Percentiles rank a stretch among this genome's conserved stretches.
phyloP scores from a whole-genome alignment of 2,888 invertebrate genomes.

The Mechanitis mazaeus region DNA sequence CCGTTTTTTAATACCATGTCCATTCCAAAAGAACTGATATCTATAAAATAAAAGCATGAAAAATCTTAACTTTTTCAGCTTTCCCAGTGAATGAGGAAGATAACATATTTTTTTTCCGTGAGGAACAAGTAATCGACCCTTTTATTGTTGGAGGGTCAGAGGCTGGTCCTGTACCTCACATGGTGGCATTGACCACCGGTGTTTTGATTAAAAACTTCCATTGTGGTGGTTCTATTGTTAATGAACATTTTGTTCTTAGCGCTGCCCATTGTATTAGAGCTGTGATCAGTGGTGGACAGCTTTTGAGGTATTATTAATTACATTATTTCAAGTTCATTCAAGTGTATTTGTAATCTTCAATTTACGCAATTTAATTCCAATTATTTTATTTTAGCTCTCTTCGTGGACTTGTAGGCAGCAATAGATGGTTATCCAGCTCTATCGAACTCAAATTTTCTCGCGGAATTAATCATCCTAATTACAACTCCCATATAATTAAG shows the following conservation, averaged over 20 bases:
- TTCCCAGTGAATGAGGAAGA: constrained; percentile 40
- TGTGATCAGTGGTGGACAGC: background rate
- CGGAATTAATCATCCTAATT: constrained; percentile 49
- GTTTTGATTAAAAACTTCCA: background rate
- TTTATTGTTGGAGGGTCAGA: constrained; percentile 52
- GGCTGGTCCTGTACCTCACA: constrained; percentile 47
- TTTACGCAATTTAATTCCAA: too few relatives aligned
- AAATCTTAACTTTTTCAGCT: constrained; percentile 36
- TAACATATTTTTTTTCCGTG: constrained; percentile 46
- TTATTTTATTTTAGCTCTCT: background rate
- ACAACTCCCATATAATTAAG: constrained; percentile 38
- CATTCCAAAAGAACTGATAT: too few relatives aligned
- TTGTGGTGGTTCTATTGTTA: constrained; percentile 19
- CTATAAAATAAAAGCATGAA: too few relatives aligned
- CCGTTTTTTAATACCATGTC: too few relatives aligned
- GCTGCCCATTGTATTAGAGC: background rate
- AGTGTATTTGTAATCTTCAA: too few relatives aligned
- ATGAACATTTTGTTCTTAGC: constrained; percentile 5
- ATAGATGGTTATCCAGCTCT: constrained; percentile 41
- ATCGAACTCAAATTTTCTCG: constrained; percentile 41
- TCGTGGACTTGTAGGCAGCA: constrained; percentile 27
- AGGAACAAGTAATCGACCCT: constrained; percentile 36
- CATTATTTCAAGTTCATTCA: too few relatives aligned
- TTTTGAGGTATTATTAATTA: background rate
- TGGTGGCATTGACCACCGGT: constrained; percentile 13